Evolutionary conservation across 2,113 vertebrate genomes (phyloP).

Genomic region (Apaloderma vittatum): DNA sequence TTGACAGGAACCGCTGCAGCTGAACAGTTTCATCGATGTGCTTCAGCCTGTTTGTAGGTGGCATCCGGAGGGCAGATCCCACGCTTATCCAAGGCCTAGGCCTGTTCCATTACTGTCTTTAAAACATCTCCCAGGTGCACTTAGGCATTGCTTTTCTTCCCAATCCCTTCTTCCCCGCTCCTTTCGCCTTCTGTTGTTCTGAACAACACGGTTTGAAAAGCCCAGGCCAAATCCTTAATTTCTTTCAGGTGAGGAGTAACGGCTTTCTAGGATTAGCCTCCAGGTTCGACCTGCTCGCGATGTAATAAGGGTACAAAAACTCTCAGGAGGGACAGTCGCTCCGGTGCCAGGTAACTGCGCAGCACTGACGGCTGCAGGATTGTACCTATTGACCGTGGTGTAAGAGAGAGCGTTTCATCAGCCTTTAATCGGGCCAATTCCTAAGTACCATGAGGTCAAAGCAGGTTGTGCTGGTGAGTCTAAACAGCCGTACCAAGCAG

Average conservation of each 20-base stretch:
- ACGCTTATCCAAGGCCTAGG: constrained; percentile 45
- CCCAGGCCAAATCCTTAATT: neutral
- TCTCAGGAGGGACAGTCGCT: neutral
- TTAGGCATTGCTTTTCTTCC: constrained; percentile 9
- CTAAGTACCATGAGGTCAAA: constrained; percentile 54
- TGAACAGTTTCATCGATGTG: constrained; percentile 63
- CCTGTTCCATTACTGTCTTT: constrained; percentile 53
- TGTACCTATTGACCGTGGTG: constrained; percentile 37
- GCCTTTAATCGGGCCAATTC: constrained; percentile 59
- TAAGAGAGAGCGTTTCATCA: constrained; percentile 56
- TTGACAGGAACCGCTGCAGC: constrained; percentile 74
- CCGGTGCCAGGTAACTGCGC: neutral
- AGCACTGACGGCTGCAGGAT: constrained; percentile 25
- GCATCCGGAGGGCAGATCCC: constrained; percentile 79
- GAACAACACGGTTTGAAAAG: constrained; percentile 8
- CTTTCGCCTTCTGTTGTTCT: neutral
- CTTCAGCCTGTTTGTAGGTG: constrained; percentile 71
- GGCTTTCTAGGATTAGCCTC: constrained; percentile 18
- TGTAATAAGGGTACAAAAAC: neutral
- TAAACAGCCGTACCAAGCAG: constrained; percentile 17
- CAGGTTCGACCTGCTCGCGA: neutral
- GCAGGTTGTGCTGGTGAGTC: constrained; percentile 7
- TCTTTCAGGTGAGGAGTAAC: neutral
- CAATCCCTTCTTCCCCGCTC: neutral
- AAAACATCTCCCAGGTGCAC: constrained; percentile 70